These are phyloP conservation scores for Platycercus adscitus DNA, from an alignment of 2,113 vertebrate species.

Conservation along the genomic window DNA sequence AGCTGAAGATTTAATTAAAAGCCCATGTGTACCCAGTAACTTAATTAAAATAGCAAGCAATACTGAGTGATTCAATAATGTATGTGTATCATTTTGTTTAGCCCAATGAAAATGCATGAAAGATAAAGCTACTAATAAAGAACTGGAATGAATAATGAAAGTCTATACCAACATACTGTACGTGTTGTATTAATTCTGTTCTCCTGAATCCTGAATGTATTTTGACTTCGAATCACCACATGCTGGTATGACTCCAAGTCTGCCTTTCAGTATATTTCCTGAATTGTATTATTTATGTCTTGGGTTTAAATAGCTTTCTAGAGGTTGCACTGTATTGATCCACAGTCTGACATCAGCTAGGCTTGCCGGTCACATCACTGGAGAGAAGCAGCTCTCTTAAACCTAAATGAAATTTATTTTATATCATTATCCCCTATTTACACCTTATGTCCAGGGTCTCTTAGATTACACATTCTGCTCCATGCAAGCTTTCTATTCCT, in stretches of 20 bases:
- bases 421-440: not conserved
- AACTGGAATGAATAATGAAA: constrained; percentile 48
- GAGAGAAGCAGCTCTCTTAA: not conserved
- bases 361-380: not conserved
- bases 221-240: not conserved
- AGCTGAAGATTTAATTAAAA: constrained; percentile 69
- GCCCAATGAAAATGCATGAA: constrained; percentile 49
- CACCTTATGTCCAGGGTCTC: not conserved
- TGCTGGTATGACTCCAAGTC: not conserved
- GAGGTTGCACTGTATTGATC: not conserved
- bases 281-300: not conserved
- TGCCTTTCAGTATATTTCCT: not conserved
- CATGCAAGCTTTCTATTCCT: not conserved
- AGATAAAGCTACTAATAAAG: constrained; percentile 38
- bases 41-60: constrained; percentile 68
- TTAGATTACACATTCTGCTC: not conserved
- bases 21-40: constrained; percentile 41
- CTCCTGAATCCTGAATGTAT: not conserved
- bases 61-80: constrained; percentile 31
- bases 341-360: not conserved
- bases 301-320: constrained; percentile 2
- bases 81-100: not conserved
- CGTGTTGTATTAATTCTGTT: not conserved
- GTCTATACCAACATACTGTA: not conserved
- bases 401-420: not conserved